Evolutionary conservation across 2,797 vertebrate genomes (phyloP).

Genomic region (Catamblyrhynchus diadema): DNA sequence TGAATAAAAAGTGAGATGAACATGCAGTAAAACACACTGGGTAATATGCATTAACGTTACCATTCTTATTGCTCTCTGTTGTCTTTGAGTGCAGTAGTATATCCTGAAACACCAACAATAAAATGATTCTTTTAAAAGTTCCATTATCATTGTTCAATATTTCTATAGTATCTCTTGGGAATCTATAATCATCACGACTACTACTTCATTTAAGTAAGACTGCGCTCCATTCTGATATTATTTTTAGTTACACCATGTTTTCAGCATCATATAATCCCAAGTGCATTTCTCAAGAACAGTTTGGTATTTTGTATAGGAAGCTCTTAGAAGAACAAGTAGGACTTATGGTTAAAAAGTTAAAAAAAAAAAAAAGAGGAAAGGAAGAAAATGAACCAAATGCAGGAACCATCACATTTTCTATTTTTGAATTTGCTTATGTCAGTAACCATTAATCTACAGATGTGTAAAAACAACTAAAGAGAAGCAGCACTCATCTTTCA

Average conservation of each 20-base stretch:
- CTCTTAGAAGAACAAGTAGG: neutral
- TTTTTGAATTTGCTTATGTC: conserved; percentile 18
- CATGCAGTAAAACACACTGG: neutral
- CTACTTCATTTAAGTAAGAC: neutral
- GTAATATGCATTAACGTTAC: neutral
- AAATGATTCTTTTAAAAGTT: neutral
- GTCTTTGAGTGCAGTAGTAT: neutral
- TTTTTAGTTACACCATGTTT: neutral
- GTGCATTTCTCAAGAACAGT: neutral
- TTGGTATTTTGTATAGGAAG: neutral
- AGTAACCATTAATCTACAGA: conserved; percentile 3
- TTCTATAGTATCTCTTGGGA: neutral
- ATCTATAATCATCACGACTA: neutral
- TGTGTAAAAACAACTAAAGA: neutral
- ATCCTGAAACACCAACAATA: neutral
- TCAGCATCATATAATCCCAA: neutral
- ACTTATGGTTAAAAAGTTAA: neutral
- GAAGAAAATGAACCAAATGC: neutral
- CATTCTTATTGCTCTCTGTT: fast-evolving
- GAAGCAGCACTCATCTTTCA: neutral
- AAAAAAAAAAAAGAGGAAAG: too few relatives aligned
- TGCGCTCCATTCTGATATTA: neutral
- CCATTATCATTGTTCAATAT: neutral
- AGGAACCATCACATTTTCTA: neutral
- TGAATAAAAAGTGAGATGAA: neutral